phyloP scores from a whole-genome alignment of 2,113 vertebrate species.

The Myrmecophaga tridactyla region DNA sequence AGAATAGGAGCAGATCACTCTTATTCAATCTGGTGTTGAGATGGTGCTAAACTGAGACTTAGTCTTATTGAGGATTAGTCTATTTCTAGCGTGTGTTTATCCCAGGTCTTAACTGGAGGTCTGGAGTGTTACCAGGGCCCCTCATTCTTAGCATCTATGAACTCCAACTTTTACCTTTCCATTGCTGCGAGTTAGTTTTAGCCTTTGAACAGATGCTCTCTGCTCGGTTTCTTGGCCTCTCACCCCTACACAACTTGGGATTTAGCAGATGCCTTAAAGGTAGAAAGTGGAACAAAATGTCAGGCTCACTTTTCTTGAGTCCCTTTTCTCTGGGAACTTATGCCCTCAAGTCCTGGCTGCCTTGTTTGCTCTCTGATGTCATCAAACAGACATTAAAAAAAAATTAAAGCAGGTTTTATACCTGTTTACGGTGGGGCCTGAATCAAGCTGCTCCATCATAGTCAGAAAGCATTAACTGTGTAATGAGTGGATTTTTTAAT shows the following conservation, averaged over 20 bases:
- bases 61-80: not conserved
- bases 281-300: not conserved
- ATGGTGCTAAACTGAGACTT: not conserved
- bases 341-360: not conserved
- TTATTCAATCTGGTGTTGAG: not conserved
- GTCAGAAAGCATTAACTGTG: not conserved
- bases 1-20: not conserved
- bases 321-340: not conserved
- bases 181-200: not conserved
- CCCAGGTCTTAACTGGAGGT: not conserved
- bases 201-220: not conserved
- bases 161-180: not conserved
- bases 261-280: not conserved
- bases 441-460: not conserved
- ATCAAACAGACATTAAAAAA: not conserved
- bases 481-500: conserved; percentile 24
- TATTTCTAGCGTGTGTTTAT: not conserved
- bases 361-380: not conserved
- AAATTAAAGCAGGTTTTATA: not conserved
- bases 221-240: not conserved
- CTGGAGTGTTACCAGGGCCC: not conserved
- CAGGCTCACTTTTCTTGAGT: not conserved
- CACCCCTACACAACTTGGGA: not conserved
- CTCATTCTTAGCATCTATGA: not conserved
- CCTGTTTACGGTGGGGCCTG: not conserved